phyloP scores from a whole-genome alignment of 2,113 vertebrate species.

The Oxyruncus cristatus region DNA sequence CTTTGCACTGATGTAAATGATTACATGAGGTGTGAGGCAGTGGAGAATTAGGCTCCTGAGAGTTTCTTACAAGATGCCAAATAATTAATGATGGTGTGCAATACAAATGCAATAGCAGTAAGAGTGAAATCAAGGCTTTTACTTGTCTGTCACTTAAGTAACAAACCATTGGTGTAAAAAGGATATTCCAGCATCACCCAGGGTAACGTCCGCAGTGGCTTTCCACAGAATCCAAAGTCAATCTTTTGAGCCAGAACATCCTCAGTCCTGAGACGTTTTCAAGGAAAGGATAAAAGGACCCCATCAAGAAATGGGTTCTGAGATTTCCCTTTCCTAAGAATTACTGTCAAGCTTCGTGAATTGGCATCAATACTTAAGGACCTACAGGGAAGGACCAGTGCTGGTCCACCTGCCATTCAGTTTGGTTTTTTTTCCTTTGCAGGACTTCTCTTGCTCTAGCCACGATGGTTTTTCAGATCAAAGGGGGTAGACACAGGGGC shows the following conservation, averaged over 20 bases:
- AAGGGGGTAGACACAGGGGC: accelerated
- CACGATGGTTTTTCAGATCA: background rate
- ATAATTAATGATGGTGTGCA: background rate
- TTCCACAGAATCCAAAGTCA: background rate
- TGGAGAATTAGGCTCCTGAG: background rate
- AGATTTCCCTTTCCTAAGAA: background rate
- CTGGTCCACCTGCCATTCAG: background rate
- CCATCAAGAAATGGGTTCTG: background rate
- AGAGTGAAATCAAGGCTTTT: background rate
- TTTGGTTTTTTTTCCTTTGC: background rate
- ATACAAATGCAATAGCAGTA: background rate
- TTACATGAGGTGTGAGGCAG: background rate
- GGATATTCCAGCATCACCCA: background rate
- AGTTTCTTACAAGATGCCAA: background rate
- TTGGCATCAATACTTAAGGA: background rate
- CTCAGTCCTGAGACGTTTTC: background rate
- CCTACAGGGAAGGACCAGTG: background rate
- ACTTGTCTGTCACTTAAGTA: background rate
- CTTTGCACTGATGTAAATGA: background rate
- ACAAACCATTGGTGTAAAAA: background rate
- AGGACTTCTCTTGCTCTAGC: background rate
- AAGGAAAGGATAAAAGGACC: background rate
- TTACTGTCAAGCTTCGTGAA: background rate
- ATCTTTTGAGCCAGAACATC: background rate
- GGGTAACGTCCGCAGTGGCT: background rate